These are phyloP conservation scores for Nowickia ferox DNA, from an alignment of 2,888 invertebrate species.

Conservation along the genomic window DNA sequence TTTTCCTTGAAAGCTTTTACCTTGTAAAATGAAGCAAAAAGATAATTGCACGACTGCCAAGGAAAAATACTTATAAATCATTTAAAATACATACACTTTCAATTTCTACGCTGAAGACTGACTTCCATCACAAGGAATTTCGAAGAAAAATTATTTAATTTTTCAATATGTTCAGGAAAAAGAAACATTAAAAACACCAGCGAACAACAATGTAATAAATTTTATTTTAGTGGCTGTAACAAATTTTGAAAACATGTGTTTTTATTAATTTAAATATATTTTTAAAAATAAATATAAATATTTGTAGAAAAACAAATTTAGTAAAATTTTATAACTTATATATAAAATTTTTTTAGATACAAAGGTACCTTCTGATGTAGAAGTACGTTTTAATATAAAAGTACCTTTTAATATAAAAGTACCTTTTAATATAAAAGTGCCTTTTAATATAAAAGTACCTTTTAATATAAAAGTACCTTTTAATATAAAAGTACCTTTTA, in stretches of 20 bases:
- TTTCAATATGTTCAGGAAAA: not conserved
- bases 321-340: too few relatives aligned
- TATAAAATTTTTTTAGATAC: too few relatives aligned
- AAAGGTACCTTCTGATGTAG: too few relatives aligned
- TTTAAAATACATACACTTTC: slow-evolving; percentile 65
- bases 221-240: slow-evolving; percentile 1
- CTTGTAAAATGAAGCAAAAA: slow-evolving; percentile 48
- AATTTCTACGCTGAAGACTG: slow-evolving; percentile 57
- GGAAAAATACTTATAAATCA: slow-evolving; percentile 61
- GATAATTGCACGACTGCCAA: slow-evolving; percentile 78
- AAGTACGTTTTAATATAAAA: too few relatives aligned
- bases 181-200: not conserved
- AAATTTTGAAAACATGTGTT: not conserved
- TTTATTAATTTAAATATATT: not conserved
- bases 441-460: too few relatives aligned
- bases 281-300: not conserved
- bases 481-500: too few relatives aligned
- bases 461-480: too few relatives aligned
- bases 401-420: too few relatives aligned
- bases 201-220: slow-evolving; percentile 2
- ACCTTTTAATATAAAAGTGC: too few relatives aligned
- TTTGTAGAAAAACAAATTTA: not conserved
- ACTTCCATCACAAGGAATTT: slow-evolving; percentile 43
- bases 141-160: not conserved
- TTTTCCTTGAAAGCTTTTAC: not conserved